Conservation (phyloP, 2,113 vertebrate genomes). For the Mustela lutreola region DNA sequence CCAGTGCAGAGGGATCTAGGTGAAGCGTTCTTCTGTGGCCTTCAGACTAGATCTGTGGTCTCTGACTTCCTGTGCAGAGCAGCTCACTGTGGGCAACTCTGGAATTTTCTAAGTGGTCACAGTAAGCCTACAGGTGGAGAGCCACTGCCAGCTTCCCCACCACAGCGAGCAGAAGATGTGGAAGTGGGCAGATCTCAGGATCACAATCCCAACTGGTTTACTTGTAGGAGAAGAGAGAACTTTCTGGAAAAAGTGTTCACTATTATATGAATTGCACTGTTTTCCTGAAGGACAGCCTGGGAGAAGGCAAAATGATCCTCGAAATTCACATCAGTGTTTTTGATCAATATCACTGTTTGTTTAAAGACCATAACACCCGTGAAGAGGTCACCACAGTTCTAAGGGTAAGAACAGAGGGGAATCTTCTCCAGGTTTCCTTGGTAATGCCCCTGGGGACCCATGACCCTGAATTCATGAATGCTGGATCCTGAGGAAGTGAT, state of each 20-base stretch:
- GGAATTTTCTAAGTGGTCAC: background rate
- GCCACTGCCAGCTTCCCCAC: slow-evolving; percentile 21
- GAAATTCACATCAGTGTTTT: background rate
- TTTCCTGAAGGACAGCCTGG: slow-evolving; percentile 5
- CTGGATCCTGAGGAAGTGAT: background rate
- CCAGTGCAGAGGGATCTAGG: too few relatives aligned
- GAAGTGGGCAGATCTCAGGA: background rate
- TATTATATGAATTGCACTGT: background rate
- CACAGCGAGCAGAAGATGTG: background rate
- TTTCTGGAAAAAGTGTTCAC: background rate
- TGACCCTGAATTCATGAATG: background rate
- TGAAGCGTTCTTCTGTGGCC: too few relatives aligned
- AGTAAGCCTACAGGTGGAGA: background rate
- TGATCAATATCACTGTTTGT: slow-evolving; percentile 58
- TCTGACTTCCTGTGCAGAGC: background rate
- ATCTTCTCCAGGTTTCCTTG: background rate
- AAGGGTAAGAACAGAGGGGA: background rate
- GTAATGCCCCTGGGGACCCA: background rate
- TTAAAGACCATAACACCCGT: background rate
- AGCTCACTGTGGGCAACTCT: background rate
- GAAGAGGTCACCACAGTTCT: background rate
- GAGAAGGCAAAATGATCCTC: slow-evolving; percentile 48
- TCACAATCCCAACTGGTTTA: background rate
- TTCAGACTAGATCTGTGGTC: background rate
- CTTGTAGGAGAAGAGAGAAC: background rate